Conservation (phyloP, 2,113 vertebrate species). For the Camelus bactrianus region DNA sequence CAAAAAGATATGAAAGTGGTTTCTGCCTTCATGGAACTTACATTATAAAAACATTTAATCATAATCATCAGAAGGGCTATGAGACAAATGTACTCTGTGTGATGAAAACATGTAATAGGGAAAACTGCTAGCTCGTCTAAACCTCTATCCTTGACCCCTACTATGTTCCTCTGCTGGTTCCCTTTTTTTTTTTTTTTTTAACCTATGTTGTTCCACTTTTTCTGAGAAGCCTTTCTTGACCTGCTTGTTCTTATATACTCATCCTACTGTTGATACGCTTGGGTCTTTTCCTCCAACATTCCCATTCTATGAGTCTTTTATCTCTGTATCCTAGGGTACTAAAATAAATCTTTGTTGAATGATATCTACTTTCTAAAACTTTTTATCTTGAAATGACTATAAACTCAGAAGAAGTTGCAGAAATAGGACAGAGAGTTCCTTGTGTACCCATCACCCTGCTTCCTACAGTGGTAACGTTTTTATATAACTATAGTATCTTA, state of each 20-base stretch:
- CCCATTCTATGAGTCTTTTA: background rate
- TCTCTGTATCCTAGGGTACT: background rate
- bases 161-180: background rate
- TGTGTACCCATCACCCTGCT: background rate
- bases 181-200: conserved; percentile 2
- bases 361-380: background rate
- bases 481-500: background rate
- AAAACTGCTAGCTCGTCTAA: background rate
- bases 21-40: background rate
- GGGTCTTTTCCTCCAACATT: background rate
- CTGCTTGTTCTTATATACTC: background rate
- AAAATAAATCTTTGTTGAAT: conserved; percentile 1
- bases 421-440: background rate
- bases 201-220: background rate
- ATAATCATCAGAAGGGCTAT: background rate
- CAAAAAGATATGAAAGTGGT: background rate
- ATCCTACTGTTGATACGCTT: background rate
- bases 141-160: background rate
- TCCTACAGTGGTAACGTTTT: background rate
- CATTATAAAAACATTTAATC: conserved; percentile 23
- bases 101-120: background rate
- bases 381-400: background rate
- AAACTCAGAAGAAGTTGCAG: background rate
- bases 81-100: background rate
- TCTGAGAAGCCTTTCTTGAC: background rate